Evolutionary conservation across 2,888 invertebrate species (phyloP), one percentile per base, ranked within the genome.

Genomic region (Leptinotarsa haldemani): DNA sequence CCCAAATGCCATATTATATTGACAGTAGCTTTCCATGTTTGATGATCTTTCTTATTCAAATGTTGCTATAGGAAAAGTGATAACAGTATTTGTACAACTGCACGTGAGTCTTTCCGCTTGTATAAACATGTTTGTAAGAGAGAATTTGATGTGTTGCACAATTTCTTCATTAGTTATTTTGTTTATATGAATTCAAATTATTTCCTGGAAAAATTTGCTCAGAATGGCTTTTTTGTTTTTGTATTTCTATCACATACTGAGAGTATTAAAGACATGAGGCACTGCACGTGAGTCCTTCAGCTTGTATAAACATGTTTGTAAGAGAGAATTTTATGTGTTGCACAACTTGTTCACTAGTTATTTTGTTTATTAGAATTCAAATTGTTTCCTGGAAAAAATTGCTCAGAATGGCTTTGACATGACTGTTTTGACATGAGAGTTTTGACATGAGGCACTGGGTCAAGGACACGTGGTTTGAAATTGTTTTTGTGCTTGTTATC

Each of bases 1-100:
- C 61, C 61, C 25, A 40, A 61, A 40, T 61, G 61, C 30, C 61
- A n/a, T 61, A 61, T 40, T 61, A 30, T 61, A 30, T 61, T 18
- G 30, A 61, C 9, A 61, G 61, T 61, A 61, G 30, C 61, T 61
- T 61, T 61, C n/a, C 30, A 12, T 40, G 56, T 61, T 40, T 25
- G 61, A n/a, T 61, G 16, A 13, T 61, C 30, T 61, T 61, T 40
- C 52, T 52, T 52, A 52, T 12, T 52, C 18, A 22, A 58, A 58
- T 5, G 22, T 20, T 18, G 18, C 18, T 52, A 18, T 52, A 12
- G 22, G 15, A 22, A 25, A 56, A 56, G 13, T 56, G 20, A 56
- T 22, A 13, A 56, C 15, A 56, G 15, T 56, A 20, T 22, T 22
- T 22, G 20, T 22, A 22, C 20, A 56, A 56, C 13, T 22, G 56